A percentile compares a stretch with the other conserved stretches of the same genome.
phyloP scores from a whole-genome alignment of 1,140 invertebrate species.

The Aculops lycopersici region DNA sequence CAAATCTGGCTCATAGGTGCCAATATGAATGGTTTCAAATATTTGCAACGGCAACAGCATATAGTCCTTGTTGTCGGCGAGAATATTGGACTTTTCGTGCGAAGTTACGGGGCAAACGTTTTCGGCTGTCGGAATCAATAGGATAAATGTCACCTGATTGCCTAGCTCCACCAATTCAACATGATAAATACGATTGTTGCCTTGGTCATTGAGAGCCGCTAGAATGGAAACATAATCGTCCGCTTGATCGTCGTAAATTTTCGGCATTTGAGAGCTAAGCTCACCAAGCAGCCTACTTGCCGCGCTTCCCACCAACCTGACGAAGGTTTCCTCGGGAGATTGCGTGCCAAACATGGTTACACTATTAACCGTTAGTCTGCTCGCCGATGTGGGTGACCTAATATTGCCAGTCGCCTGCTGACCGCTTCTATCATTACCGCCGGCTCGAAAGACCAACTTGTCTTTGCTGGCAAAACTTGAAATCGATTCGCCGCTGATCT shows the following conservation, averaged over 20 bases:
- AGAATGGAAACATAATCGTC: background rate
- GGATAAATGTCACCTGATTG: constrained; percentile 49
- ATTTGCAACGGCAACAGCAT: constrained; percentile 52
- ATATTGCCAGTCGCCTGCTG: no score
- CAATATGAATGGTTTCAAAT: constrained; percentile 58
- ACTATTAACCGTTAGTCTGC: no score
- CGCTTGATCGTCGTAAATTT: no score
- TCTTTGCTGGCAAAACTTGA: no score
- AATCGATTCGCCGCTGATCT: no score
- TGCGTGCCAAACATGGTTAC: no score
- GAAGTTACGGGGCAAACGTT: constrained; percentile 56
- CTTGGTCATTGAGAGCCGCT: background rate
- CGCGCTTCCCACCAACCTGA: background rate
- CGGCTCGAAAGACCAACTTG: no score
- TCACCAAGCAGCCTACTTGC: constrained; percentile 3
- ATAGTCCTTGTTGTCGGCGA: constrained; percentile 40
- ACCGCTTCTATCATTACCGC: no score
- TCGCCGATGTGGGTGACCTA: no score
- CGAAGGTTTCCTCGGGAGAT: background rate
- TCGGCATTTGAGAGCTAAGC: constrained; percentile 1
- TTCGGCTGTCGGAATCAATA: constrained; percentile 57
- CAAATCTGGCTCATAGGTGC: constrained; percentile 56
- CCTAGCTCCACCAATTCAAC: constrained; percentile 64
- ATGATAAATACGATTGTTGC: constrained; percentile 36
- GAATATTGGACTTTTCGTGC: constrained; percentile 30